phyloP scores from a whole-genome alignment of 1,140 invertebrate genomes.

The Uloborus diversus region DNA sequence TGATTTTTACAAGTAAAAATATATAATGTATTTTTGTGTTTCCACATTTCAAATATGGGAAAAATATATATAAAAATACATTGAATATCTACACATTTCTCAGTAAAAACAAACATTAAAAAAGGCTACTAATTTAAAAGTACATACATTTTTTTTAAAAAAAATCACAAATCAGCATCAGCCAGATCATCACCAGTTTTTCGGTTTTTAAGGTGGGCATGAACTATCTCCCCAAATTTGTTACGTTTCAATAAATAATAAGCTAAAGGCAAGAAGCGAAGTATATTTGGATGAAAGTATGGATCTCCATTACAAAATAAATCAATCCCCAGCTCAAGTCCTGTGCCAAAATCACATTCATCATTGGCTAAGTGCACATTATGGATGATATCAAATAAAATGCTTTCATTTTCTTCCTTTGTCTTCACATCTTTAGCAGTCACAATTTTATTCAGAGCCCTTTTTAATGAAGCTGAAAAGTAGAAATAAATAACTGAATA shows the following conservation, averaged over 20 bases:
- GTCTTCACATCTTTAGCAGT: conserved; percentile 71
- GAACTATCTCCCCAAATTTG: conserved; percentile 78
- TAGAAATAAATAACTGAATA: not conserved
- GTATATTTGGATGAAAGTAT: conserved; percentile 74
- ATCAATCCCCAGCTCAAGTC: conserved; percentile 86
- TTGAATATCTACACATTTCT: too few relatives aligned
- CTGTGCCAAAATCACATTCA: conserved; percentile 93
- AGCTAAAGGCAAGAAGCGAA: conserved; percentile 76
- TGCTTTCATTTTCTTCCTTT: conserved; percentile 70
- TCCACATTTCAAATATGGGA: too few relatives aligned
- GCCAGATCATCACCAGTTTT: conserved; percentile 12
- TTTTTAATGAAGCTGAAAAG: conserved; percentile 74
- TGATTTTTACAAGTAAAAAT: too few relatives aligned
- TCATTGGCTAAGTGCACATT: conserved; percentile 88
- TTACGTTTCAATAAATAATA: conserved; percentile 80
- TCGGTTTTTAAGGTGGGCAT: conserved; percentile 60
- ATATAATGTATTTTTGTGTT: too few relatives aligned
- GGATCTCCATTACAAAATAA: conserved; percentile 80
- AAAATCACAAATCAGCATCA: not conserved
- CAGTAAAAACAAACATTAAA: not conserved
- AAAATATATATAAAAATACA: too few relatives aligned
- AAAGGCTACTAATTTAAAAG: not conserved
- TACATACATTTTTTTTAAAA: not conserved
- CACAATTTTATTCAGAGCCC: conserved; percentile 75
- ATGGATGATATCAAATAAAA: conserved; percentile 80